phyloP scores from a whole-genome alignment of 2,888 invertebrate species.

The Unio pictorum region DNA sequence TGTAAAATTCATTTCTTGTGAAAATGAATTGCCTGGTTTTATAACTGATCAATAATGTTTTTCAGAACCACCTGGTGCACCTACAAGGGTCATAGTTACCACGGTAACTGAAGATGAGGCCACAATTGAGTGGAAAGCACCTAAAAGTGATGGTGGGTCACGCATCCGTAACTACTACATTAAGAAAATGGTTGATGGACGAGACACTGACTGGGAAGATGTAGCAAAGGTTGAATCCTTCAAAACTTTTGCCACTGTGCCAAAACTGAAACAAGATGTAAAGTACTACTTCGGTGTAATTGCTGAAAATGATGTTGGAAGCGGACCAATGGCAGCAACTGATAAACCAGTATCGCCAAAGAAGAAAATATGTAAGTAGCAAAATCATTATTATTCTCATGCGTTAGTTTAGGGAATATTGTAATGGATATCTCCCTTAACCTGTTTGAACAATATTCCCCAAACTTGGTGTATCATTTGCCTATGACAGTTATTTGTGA shows the following conservation, averaged over 20 bases:
- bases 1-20: too few species aligned
- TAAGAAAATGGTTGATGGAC: conserved; percentile 51
- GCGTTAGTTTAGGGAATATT: too few species aligned
- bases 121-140: conserved; percentile 65
- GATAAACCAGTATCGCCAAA: conserved; percentile 54
- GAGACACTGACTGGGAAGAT: conserved; percentile 43
- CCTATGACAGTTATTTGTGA: too few species aligned
- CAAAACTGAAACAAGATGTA: conserved; percentile 81
- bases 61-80: conserved; percentile 48
- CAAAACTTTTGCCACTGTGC: conserved; percentile 37
- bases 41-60: neutral
- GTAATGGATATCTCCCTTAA: too few species aligned
- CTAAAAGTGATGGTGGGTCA: conserved; percentile 63
- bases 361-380: conserved; percentile 50
- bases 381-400: neutral
- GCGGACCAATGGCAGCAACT: conserved; percentile 83
- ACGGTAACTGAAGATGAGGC: conserved; percentile 46
- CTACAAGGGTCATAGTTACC: conserved; percentile 35
- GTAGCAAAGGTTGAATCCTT: conserved; percentile 45
- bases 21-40: too few species aligned
- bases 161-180: conserved; percentile 52
- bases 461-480: too few species aligned
- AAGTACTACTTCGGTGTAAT: conserved; percentile 90
- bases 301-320: conserved; percentile 91
- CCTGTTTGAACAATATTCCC: too few species aligned